These are phyloP conservation scores for Ennomos erosarius DNA, from an alignment of 2,888 invertebrate genomes.

Conservation along the genomic window DNA sequence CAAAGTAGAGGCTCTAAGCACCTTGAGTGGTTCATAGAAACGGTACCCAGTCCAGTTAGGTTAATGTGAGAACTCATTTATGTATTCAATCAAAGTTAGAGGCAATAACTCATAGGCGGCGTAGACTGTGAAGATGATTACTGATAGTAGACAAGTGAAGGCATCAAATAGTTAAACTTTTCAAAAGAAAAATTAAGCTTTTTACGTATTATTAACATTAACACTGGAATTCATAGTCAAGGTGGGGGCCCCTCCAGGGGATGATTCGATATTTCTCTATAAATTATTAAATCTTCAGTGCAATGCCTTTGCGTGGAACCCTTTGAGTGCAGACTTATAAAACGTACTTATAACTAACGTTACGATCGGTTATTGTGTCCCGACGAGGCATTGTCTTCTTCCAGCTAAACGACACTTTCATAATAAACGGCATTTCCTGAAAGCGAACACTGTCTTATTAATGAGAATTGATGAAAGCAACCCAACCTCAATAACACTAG, in stretches of 20 bases:
- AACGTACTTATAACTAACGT: conserved; percentile 28
- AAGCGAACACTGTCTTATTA: neutral
- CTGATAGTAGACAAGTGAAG: conserved; percentile 25
- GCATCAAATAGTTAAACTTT: no score
- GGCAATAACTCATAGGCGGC: conserved; percentile 15
- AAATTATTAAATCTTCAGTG: no score
- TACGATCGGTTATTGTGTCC: conserved; percentile 44
- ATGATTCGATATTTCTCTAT: no score
- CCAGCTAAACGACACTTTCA: conserved; percentile 49
- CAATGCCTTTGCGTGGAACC: no score
- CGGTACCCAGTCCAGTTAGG: conserved; percentile 30
- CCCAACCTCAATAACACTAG: no score
- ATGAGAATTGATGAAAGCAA: no score
- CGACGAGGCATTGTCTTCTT: conserved; percentile 48
- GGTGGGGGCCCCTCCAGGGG: no score
- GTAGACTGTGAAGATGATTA: conserved; percentile 19
- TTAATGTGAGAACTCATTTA: conserved; percentile 30
- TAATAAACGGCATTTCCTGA: conserved; percentile 21
- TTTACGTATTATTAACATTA: no score
- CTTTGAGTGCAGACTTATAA: no score
- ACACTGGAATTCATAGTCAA: no score
- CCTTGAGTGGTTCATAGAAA: conserved; percentile 7
- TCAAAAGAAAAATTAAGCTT: no score
- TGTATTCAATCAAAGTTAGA: conserved; percentile 22
- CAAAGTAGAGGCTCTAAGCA: conserved; percentile 1